Conservation (phyloP, 35 echinoderm and acorn worm genomes). For the Heliocidaris erythrogramma region DNA sequence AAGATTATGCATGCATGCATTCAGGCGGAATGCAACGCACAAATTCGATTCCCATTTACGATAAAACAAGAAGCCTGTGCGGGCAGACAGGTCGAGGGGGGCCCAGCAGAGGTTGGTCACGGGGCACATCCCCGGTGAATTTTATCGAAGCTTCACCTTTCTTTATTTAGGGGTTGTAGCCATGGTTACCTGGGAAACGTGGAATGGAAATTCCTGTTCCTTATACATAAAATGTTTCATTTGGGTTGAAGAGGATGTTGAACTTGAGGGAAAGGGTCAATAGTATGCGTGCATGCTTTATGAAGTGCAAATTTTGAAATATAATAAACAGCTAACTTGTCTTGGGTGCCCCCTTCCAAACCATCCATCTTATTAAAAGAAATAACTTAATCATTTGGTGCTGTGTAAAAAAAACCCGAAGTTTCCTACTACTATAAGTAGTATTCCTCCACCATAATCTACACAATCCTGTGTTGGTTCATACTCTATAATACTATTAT, state of each 20-base stretch:
- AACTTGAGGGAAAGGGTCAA: too few relatives aligned
- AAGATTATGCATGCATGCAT: slow-evolving; percentile 42
- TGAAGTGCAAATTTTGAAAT: too few relatives aligned
- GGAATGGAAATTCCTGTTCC: too few relatives aligned
- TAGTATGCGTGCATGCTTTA: too few relatives aligned
- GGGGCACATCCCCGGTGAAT: not conserved
- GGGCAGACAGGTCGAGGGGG: not conserved
- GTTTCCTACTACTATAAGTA: not conserved
- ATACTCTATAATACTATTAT: not conserved
- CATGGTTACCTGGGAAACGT: too few relatives aligned
- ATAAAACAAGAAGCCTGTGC: slow-evolving; percentile 27
- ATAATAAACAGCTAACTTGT: too few relatives aligned
- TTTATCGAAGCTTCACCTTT: not conserved
- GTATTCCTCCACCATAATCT: not conserved
- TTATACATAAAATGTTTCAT: too few relatives aligned
- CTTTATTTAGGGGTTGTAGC: not conserved
- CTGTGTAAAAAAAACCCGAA: not conserved
- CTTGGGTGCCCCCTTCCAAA: not conserved
- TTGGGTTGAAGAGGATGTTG: too few relatives aligned
- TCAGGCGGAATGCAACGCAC: slow-evolving; percentile 17
- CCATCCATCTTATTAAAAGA: too few relatives aligned
- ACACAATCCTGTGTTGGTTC: not conserved
- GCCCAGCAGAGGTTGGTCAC: not conserved
- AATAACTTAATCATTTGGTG: not conserved
- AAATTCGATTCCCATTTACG: slow-evolving; percentile 43